A percentile compares a stretch with the other conserved stretches of the same genome.
These are phyloP conservation scores for Anas capensis DNA, from an alignment of 2,797 vertebrate species.

Conservation along the genomic window DNA sequence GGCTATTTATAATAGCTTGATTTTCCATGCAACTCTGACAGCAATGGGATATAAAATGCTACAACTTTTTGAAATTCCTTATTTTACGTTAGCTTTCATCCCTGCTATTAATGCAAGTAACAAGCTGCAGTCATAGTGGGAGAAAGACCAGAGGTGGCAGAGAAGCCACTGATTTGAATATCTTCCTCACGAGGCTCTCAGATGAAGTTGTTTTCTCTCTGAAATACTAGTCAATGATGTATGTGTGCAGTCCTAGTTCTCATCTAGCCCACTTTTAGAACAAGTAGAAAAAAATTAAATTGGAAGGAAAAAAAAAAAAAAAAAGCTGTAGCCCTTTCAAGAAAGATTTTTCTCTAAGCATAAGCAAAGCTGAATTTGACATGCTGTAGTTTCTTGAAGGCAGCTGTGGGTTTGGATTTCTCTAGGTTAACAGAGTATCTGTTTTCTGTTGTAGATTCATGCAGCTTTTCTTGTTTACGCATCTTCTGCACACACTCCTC, in stretches of 20 bases:
- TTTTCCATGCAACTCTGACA: background rate
- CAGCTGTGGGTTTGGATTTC: background rate
- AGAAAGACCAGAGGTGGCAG: background rate
- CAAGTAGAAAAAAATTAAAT: background rate
- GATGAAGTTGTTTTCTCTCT: background rate
- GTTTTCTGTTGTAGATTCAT: background rate
- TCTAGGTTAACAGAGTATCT: background rate
- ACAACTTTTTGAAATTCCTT: background rate
- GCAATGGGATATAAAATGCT: background rate
- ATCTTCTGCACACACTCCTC: background rate
- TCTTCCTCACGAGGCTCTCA: background rate
- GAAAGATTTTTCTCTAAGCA: background rate
- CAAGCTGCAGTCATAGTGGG: accelerated
- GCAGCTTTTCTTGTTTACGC: background rate
- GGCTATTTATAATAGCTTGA: background rate
- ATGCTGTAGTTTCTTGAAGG: background rate
- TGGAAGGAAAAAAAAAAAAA: background rate
- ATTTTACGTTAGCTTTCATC: background rate
- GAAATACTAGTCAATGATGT: background rate
- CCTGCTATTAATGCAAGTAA: background rate
- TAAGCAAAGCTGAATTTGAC: background rate
- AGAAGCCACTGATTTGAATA: background rate
- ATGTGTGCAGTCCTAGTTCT: background rate
- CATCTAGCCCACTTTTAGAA: background rate
- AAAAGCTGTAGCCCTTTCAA: background rate